Conservation (phyloP, 2,888 invertebrate genomes). For the Erebia aethiops region DNA sequence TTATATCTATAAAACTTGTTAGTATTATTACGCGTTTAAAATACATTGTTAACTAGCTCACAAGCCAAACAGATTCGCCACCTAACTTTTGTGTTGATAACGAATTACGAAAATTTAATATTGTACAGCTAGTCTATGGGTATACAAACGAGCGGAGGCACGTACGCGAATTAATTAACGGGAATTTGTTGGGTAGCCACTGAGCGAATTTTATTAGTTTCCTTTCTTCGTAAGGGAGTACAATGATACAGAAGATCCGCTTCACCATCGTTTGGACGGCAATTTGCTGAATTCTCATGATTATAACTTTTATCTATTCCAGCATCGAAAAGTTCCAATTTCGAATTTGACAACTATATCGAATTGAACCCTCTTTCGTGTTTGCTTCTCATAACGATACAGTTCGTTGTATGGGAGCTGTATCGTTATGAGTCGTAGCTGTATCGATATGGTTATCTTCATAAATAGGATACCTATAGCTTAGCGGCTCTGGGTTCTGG, state of each 20-base stretch:
- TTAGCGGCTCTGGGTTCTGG: no score
- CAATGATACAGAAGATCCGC: constrained; percentile 15
- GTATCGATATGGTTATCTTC: no score
- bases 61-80: not conserved
- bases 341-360: no score
- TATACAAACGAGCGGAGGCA: constrained; percentile 43
- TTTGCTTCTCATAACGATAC: no score
- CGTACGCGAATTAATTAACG: constrained; percentile 43
- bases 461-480: no score
- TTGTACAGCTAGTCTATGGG: constrained; percentile 29
- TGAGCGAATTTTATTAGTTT: constrained; percentile 45
- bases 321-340: no score
- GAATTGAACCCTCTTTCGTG: no score
- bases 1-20: no score
- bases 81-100: constrained; percentile 4
- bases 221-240: constrained; percentile 37
- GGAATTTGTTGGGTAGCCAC: constrained; percentile 39
- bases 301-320: no score
- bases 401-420: no score
- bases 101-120: constrained; percentile 15
- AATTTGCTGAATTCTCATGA: not conserved
- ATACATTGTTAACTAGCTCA: not conserved
- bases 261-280: not conserved
- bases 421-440: no score
- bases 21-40: not conserved